These are phyloP conservation scores for Resseliella maxima DNA, from an alignment of 2,888 invertebrate genomes.

Conservation along the genomic window DNA sequence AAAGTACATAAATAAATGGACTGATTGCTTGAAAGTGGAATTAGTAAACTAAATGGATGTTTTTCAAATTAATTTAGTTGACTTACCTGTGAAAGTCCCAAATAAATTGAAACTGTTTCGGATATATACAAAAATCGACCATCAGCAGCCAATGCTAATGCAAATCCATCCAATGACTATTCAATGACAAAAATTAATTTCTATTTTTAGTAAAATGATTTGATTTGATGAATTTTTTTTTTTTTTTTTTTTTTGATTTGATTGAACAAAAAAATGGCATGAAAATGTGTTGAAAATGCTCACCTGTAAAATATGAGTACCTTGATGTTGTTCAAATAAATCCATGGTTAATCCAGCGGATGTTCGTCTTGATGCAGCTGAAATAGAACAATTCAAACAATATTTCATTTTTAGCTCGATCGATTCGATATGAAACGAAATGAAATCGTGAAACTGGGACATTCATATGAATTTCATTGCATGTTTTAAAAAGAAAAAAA, in stretches of 20 bases:
- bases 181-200: not conserved
- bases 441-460: not conserved
- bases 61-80: conserved; percentile 60
- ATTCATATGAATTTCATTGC: not conserved
- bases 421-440: not conserved
- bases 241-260: no score
- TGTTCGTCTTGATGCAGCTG: conserved; percentile 81
- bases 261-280: not conserved
- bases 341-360: conserved; percentile 82
- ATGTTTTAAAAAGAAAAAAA: not conserved
- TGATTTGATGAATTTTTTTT: not conserved
- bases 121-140: conserved; percentile 99
- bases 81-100: conserved; percentile 97
- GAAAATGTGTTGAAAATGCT: conserved; percentile 60
- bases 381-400: not conserved
- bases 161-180: conserved; percentile 97
- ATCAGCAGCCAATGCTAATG: conserved; percentile 93
- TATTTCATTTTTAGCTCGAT: not conserved
- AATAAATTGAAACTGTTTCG: conserved; percentile 99
- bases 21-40: not conserved
- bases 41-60: conserved; percentile 16
- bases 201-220: conserved; percentile 26
- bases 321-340: conserved; percentile 95
- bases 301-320: conserved; percentile 97
- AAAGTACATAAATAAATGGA: conserved; percentile 1